Evolutionary conservation across 2,888 invertebrate species (phyloP), one percentile per base, ranked within the genome.

Genomic region (Macaria liturata): DNA sequence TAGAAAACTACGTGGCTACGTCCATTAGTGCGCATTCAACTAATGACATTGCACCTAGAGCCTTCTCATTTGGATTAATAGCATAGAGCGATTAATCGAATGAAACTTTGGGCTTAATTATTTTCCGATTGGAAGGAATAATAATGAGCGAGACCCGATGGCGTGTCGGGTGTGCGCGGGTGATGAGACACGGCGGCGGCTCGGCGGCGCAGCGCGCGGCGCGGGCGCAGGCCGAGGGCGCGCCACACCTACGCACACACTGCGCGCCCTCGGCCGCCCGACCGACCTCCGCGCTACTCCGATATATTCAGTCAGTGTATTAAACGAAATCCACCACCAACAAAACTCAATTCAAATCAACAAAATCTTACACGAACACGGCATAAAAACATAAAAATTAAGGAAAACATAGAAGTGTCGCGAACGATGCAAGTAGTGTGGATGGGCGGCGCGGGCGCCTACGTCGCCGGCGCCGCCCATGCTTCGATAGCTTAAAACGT

Each of bases 291-390:
- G 68, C 66, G 62, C 46, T 71, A 70, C 70, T 72, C 70, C 69
- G 69, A 59, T 42, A 71, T 74, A 74, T 74, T 80, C 80, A 76
- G 84, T 88, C 84, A 88, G 88, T 89, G 86, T 89, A 90, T 90
- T 90, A 91, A 87, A 91, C 88, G 90, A 91, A 91, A 91, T 91
- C 91, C 91, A 91, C 91, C 91, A 91, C 91, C 91, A 91, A 90
- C 90, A 91, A 88, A 90, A 91, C 83, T 87, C 90, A 90, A 91
- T 83, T 86, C 91, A 88, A 89, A 87, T 88, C 88, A 91, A 88
- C 84, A 90, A 89, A 89, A 88, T 91, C 83, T 83, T 91, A 90
- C 88, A 91, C 88, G 91, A 91, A 90, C 88, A 91, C 90, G 89
- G 88, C 90, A 91, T 88, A 89, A 88, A 59, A 91, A 90, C 85